Evolutionary conservation across 1,140 invertebrate species (phyloP), one percentile per base, ranked within the genome.

Genomic region (Phenacoccus solenopsis): DNA sequence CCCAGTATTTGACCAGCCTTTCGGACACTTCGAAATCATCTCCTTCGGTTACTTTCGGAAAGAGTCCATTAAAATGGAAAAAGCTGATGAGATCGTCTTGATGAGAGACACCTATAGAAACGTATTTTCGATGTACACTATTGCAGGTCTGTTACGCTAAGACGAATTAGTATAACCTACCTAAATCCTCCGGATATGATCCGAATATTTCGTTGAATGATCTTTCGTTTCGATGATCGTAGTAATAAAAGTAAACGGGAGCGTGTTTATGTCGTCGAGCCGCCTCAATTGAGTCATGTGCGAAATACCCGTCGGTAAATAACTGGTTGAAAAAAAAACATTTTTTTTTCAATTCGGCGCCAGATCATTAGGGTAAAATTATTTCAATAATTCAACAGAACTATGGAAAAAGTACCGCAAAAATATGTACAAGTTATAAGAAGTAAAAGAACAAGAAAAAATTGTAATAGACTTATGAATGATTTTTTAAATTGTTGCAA

Each of bases 1-100:
- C 59, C 59, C 59, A 64, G 22, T 64, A 64, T 64, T 64, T 64
- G 12, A 64, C 59, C 21, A 64, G 2, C 20, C 22, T 64, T 27
- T 24, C 25, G 9, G 59, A 64, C 21, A 64, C 59, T 25, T 25
- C 25, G 59, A 64, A 24, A 27, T 64, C 59, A 25, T 24, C 59
- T 24, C 59, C 59, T 5, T 64, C 59, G 22, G 59, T 64, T 10
- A 64, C 3, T 64, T 64, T 64, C 4, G 25, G 22, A 25, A 24
- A 2, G 9, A 24, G 9, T 10, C 25, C 59, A 10, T 24, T 24
- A 9, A 64, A 64, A 64, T 10, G 9, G 16, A 64, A 64, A 3
- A 64, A 27, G 25, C 59, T 64, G 9, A 64, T 24, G 1, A 64
- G 59, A 9, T 64, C 59, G 16, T 64, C 59, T 4, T 5, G 20